Evolutionary conservation across 2,888 invertebrate genomes (phyloP).

Genomic region (Cantharis flavilabris): DNA sequence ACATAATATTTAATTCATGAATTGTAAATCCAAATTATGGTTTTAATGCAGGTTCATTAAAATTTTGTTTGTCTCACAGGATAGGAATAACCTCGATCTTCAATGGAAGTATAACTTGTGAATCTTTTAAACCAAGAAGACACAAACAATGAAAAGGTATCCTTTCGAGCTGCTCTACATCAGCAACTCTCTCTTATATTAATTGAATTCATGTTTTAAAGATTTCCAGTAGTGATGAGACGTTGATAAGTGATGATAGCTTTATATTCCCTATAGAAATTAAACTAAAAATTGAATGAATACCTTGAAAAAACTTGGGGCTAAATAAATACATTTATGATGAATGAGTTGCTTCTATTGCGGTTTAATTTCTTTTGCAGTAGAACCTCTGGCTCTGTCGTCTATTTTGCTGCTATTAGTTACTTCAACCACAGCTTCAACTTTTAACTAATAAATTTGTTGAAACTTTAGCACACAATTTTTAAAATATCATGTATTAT

Average conservation of each 20-base stretch:
- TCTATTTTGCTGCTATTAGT: not conserved
- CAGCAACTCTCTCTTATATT: not conserved
- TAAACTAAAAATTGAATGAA: not conserved
- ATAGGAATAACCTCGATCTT: not conserved
- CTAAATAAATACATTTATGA: not conserved
- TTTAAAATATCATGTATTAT: not conserved
- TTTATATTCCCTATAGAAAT: not conserved
- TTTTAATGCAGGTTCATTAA: not conserved
- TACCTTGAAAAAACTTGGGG: not conserved
- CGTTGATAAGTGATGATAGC: not conserved
- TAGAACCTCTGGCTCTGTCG: not conserved
- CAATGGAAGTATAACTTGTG: not conserved
- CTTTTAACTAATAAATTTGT: not conserved
- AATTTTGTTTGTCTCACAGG: not conserved
- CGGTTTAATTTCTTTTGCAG: not conserved
- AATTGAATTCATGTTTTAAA: not conserved
- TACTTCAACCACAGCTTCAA: not conserved
- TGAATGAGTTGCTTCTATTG: not conserved
- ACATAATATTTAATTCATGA: not conserved
- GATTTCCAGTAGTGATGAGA: not conserved
- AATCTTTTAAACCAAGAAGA: not conserved
- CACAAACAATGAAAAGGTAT: not conserved
- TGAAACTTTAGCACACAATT: not conserved
- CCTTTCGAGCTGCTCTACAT: not conserved
- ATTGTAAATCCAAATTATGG: not conserved